These are phyloP conservation scores for Beaufortia kweichowensis DNA, from an alignment of 2,113 vertebrate species.

Conservation along the genomic window DNA sequence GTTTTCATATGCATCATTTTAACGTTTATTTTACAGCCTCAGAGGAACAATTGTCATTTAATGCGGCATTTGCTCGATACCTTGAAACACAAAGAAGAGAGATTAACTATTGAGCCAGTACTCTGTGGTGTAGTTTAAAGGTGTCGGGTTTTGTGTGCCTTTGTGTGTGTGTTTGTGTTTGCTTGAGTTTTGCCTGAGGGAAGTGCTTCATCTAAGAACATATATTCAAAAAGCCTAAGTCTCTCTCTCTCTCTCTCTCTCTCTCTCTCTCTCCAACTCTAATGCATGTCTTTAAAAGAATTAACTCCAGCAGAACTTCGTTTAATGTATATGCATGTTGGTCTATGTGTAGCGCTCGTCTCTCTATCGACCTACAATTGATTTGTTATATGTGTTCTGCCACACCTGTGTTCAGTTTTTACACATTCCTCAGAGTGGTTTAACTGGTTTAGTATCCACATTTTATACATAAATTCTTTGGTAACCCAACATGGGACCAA, in stretches of 20 bases:
- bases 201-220: background rate
- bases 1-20: background rate
- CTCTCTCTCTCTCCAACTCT: background rate
- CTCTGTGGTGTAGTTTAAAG: conserved; percentile 13
- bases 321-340: conserved; percentile 2
- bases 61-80: conserved; percentile 8
- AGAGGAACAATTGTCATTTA: conserved; percentile 7
- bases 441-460: too few relatives aligned
- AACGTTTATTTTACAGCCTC: conserved; percentile 20
- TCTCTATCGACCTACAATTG: background rate
- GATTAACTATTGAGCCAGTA: background rate
- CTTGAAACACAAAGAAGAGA: conserved; percentile 17
- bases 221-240: conserved; percentile 1
- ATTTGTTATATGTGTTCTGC: background rate
- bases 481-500: background rate
- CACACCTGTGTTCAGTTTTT: background rate
- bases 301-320: background rate
- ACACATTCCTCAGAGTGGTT: background rate
- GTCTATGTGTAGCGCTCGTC: background rate
- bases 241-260: too few relatives aligned
- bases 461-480: too few relatives aligned
- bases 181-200: background rate
- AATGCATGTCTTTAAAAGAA: background rate
- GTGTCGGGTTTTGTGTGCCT: background rate
- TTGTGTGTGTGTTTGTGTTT: conserved; percentile 27